Evolutionary conservation across 2,888 invertebrate species (phyloP), one percentile per base, ranked within the genome.

Genomic region (Drosophila ezoana): DNA sequence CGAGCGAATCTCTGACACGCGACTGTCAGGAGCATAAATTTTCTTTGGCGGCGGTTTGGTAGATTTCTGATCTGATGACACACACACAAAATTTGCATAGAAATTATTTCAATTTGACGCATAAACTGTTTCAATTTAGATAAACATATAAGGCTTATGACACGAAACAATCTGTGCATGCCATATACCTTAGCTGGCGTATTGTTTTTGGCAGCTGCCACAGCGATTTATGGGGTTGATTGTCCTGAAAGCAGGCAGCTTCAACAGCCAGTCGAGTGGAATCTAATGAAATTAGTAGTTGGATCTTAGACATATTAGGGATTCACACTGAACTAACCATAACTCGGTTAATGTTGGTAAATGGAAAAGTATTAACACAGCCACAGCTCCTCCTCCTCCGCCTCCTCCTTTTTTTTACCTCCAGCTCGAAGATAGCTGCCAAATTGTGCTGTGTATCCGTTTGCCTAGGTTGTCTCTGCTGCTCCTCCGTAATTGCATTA

Each of bases 191-290:
- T 33, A 58, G 38, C 44, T 33, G 28, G 47, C 40, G 59, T 51
- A 77, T 77, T 86, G 81, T 72, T 86, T 86, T 64, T 86, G 84
- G 70, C 87, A 83, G 81, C 69, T 86, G 84, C 56, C 83, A 80
- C 48, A 51, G 52, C 57, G 65, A 69, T 72, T 77, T 71, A 73
- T 77, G 69, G 54, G 44, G 16, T 40, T 43, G 60, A 64, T 51
- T 41, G 47, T 47, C 51, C 68, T 59, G 44, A 63, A 72, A 65
- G 48, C 13, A 45, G 28, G 56, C 48, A 49, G 48, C 37, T 44
- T 4, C 13, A 47, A 51, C 13, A 32, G 43, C 18, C 54, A 45
- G 53, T 58, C 60, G 62, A 61, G 38, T 67, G 67, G 44, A 59
- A 63, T 38, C 64, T 18, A 69, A 73, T 68, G 41, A 62, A 64